Base-by-base conservation (phyloP, 2,888 invertebrate species). In the Adelognathus sp. region DNA sequence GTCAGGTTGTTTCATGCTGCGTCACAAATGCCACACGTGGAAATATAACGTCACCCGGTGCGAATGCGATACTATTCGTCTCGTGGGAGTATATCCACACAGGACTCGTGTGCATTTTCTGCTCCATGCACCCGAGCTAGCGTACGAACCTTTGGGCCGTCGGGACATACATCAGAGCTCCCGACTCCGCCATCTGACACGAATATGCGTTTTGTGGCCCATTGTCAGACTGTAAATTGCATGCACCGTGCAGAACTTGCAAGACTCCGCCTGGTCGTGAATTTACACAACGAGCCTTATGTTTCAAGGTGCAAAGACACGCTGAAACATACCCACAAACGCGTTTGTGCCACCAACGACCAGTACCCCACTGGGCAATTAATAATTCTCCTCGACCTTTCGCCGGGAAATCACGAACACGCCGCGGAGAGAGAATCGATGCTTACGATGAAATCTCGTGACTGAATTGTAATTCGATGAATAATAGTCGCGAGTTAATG, bases 141-240 rank as follows among this genome's bases (percentile, higher is more conserved):
- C 46, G 46, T 31, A 16, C 14, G 5, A 14, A n/a, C 52, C 52
- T 52, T 54, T 14, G 39, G 27, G 52, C 14, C 52, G 61, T 61
- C 44, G 46, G 29, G 39, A 66, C 52, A 63, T 72, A 46, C 73
- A 54, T 77, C 67, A 61, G 56, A 33, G 46, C 27, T 41, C 56
- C 58, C 58, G 73, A 73, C 56, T 69, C 73, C 69, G 67, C 73
- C 50, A 41, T 69, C 56, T 64, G 50, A 58, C 18, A 56, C 60
- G 44, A 63, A 77, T 78, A 69, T 69, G 77, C 73, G 50, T 69
- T 77, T 67, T 41, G 64, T 50, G n/a, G n/a, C n/a, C 69, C 46
- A 1, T 21, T 73, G 73, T 73, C 73, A 27, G 50, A 56, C 41
- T 50, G 31, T 58, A 69, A 60, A 77, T 73, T 73, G 61, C n/a